phyloP scores from a whole-genome alignment of 2,888 invertebrate species.

The Dynastes tityus region DNA sequence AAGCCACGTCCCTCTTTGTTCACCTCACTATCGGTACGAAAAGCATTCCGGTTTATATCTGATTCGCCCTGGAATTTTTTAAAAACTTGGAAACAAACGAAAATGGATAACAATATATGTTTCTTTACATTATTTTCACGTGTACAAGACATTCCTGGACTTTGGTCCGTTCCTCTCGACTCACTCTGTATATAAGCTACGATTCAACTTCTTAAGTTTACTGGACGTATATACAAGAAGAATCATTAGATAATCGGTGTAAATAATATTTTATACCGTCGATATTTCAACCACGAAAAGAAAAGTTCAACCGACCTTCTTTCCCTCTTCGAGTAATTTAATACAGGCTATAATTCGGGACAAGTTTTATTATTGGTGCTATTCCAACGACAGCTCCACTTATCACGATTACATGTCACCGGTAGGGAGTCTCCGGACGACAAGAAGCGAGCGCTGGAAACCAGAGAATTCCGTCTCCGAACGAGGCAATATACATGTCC shows the following conservation, averaged over 20 bases:
- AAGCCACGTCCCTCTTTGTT: too few relatives aligned
- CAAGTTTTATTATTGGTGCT: constrained; percentile 55
- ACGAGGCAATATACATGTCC: constrained; percentile 40
- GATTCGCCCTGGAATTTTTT: too few relatives aligned
- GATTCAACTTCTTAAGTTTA: too few relatives aligned
- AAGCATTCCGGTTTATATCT: too few relatives aligned
- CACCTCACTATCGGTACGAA: too few relatives aligned
- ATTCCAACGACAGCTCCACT: constrained; percentile 54
- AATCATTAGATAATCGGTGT: neutral
- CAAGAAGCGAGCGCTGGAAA: constrained; percentile 42
- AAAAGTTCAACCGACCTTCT: neutral
- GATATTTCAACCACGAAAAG: neutral
- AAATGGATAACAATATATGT: too few relatives aligned
- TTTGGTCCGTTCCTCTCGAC: too few relatives aligned
- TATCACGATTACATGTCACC: constrained; percentile 55
- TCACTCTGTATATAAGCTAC: too few relatives aligned
- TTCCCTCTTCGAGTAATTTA: constrained; percentile 52
- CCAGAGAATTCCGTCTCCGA: constrained; percentile 36
- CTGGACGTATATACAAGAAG: neutral
- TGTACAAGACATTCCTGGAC: too few relatives aligned
- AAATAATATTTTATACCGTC: neutral
- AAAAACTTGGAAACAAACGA: too few relatives aligned
- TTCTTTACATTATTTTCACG: too few relatives aligned
- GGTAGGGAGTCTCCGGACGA: constrained; percentile 53
- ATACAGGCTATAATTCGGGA: constrained; percentile 54